Base-by-base conservation (phyloP, 2,888 invertebrate genomes). In the Ariolimax columbianus region DNA sequence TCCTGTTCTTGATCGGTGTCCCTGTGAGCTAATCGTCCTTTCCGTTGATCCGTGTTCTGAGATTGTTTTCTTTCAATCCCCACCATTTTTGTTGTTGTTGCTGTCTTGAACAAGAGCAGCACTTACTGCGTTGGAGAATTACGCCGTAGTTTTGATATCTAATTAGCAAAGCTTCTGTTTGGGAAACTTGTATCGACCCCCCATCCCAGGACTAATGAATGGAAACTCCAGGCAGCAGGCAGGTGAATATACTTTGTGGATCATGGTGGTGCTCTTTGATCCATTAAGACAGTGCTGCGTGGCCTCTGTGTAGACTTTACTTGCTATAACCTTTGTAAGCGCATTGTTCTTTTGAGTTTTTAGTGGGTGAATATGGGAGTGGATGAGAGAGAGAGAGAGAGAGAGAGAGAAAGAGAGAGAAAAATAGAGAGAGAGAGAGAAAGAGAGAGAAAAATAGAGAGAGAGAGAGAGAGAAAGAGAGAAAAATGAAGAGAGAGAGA, bases 101-200 rank as follows among this genome's bases (percentile, higher is more conserved):
- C 11, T 23, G 2, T 63, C 59, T 63, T 11, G 3, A 6, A 4
- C 59, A 63, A 63, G 11, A 2, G 59, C 23, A 63, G 26, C 59
- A n/a, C 23, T 55, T 63, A n/a, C 23, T 1, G 9, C 14, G 59
- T 63, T n/a, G n/a, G 23, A n/a, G 23, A 63, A n/a, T n/a, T 6
- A 63, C 59, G 23, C 59, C 23, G 59, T 63, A 63, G n/a, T 63
- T 26, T 63, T n/a, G 26, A 63, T n/a, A 63, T 63, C 26, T 63
- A 63, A 63, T 63, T 26, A 63, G n/a, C 59, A 63, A 63, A 63
- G n/a, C 59, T 23, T n/a, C 59, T 63, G 59, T 63, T n/a, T 63
- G 59, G n/a, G 2, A n/a, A 63, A 23, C 55, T 9, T 55, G 9
- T 55, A 63, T n/a, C n/a, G n/a, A n/a, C 59, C 3, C 9, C 7